Percentiles rank a stretch among this genome's conserved stretches.
Evolutionary conservation across 2,888 invertebrate genomes (phyloP).

Genomic region (Sipha maydis): DNA sequence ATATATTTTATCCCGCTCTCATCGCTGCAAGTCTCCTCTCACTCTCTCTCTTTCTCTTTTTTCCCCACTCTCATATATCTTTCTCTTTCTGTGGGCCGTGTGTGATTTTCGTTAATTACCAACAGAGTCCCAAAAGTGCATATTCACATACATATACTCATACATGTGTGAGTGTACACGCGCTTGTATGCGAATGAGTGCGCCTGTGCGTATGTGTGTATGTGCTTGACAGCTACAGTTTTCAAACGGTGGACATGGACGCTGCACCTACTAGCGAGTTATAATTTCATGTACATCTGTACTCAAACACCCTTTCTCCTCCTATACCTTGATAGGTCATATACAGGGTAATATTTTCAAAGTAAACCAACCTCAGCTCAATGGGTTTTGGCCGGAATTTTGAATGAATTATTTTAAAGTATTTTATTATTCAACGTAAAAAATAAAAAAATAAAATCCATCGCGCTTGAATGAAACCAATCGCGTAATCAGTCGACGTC

Average conservation of each 20-base stretch:
- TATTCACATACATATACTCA: too few relatives aligned
- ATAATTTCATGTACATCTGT: conserved; percentile 11
- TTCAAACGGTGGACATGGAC: conserved; percentile 37
- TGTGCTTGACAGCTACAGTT: conserved; percentile 49
- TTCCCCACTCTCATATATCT: background rate
- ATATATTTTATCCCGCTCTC: conserved; percentile 14
- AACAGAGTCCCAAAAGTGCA: conserved; percentile 14
- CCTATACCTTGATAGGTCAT: background rate
- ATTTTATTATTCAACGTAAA: background rate
- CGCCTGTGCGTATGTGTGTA: background rate
- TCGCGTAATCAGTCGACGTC: too few relatives aligned
- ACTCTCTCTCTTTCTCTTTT: background rate
- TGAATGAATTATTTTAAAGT: background rate
- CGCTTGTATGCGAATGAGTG: too few relatives aligned
- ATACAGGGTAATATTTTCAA: background rate
- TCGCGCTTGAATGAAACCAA: too few relatives aligned
- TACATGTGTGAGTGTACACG: background rate
- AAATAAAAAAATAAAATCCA: background rate
- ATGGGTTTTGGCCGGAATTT: background rate
- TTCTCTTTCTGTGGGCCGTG: background rate
- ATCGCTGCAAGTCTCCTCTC: background rate
- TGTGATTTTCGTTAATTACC: conserved; percentile 47
- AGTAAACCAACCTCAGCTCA: too few relatives aligned
- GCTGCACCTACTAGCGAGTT: background rate
- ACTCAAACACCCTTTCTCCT: background rate